Percentiles rank a stretch among this genome's conserved stretches.
Evolutionary conservation across 2,888 invertebrate species (phyloP).

Genomic region (Euclidia mi): DNA sequence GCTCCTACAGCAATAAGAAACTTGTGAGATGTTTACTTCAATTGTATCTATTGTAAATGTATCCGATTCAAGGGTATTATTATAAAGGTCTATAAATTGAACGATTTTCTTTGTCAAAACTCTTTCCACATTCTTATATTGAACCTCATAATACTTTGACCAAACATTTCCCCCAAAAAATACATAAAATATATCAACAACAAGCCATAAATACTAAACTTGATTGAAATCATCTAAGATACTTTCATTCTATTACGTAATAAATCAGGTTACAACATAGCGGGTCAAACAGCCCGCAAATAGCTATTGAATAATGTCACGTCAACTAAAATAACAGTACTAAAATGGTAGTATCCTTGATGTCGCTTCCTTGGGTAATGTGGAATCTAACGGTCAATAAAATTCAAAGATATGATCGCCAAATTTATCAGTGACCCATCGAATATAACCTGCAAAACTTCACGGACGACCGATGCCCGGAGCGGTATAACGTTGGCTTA

Average conservation of each 20-base stretch:
- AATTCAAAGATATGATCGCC: constrained; percentile 75
- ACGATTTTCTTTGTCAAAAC: neutral
- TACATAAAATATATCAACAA: constrained; percentile 24
- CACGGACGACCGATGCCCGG: constrained; percentile 56
- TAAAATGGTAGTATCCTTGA: constrained; percentile 30
- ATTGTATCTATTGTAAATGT: neutral
- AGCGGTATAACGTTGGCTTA: constrained; percentile 57
- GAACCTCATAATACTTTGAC: neutral
- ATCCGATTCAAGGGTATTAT: too few species aligned
- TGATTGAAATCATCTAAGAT: constrained; percentile 34
- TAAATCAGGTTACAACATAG: constrained; percentile 42
- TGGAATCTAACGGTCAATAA: constrained; percentile 77
- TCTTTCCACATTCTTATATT: neutral
- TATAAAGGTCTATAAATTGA: too few species aligned
- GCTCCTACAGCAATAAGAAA: neutral
- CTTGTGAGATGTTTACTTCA: constrained; percentile 1
- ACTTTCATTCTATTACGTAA: constrained; percentile 34
- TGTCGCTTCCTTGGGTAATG: constrained; percentile 55
- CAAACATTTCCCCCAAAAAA: constrained; percentile 1
- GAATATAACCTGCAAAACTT: constrained; percentile 69
- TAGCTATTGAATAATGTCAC: constrained; percentile 34
- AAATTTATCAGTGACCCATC: constrained; percentile 72
- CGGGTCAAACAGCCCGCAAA: constrained; percentile 32
- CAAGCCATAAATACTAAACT: constrained; percentile 34
- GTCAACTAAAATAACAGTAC: constrained; percentile 41